Percentiles rank a stretch among this genome's conserved stretches.
Evolutionary conservation across 2,113 vertebrate genomes (phyloP).

Genomic region (Electrona antarctica): DNA sequence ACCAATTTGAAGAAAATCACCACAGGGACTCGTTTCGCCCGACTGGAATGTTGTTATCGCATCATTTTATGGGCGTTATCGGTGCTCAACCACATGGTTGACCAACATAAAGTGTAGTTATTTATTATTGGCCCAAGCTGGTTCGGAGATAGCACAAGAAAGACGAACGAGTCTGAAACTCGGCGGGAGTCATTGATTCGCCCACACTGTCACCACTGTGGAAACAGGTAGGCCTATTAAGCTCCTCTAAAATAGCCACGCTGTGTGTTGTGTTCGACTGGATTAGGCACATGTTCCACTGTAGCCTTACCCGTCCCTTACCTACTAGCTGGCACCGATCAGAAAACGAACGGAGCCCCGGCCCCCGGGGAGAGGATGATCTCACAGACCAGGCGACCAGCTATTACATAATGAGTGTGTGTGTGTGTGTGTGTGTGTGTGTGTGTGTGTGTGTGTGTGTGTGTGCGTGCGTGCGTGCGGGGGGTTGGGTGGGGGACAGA

Average conservation of each 20-base stretch:
- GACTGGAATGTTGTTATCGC: neutral
- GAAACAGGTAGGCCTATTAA: neutral
- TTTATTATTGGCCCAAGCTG: neutral
- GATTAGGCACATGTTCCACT: slow-evolving; percentile 14
- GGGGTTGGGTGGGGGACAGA: too few species aligned
- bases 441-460: neutral
- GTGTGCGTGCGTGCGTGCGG: neutral
- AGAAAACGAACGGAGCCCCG: slow-evolving; percentile 38
- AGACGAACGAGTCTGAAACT: too few species aligned
- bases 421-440: neutral
- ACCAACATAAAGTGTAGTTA: neutral
- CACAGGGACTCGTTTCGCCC: too few species aligned
- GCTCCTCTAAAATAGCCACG: slow-evolving; percentile 9
- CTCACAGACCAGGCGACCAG: slow-evolving; percentile 47
- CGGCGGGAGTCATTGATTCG: neutral
- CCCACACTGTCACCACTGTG: neutral
- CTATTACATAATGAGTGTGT: slow-evolving; percentile 57
- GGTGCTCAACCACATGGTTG: neutral
- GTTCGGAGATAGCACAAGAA: too few species aligned
- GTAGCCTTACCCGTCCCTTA: slow-evolving; percentile 11
- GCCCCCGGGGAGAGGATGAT: slow-evolving; percentile 48
- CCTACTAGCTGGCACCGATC: slow-evolving; percentile 32
- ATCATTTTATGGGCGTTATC: neutral
- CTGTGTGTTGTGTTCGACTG: slow-evolving; percentile 10
- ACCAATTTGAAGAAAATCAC: too few species aligned